These are phyloP conservation scores for Auanema freiburgensis DNA, from an alignment of 2,888 invertebrate species.

Conservation along the genomic window DNA sequence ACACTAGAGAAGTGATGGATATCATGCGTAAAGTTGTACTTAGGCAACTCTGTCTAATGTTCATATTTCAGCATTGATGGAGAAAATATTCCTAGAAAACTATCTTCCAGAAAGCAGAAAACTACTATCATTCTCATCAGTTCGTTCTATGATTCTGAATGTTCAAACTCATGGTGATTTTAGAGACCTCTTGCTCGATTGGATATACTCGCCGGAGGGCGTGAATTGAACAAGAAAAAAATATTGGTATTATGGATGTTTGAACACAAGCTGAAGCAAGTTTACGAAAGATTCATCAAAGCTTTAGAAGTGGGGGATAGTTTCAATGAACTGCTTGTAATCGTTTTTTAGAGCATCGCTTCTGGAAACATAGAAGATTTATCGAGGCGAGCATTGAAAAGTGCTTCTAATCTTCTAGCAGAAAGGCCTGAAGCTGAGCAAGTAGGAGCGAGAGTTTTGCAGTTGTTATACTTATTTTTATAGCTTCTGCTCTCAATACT, in stretches of 20 bases:
- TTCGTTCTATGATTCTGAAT: too few relatives aligned
- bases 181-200: constrained; percentile 66
- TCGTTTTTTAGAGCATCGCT: constrained; percentile 64
- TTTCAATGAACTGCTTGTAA: background rate
- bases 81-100: constrained; percentile 78
- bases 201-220: constrained; percentile 70
- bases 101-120: constrained; percentile 72
- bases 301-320: constrained; percentile 71
- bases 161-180: constrained; percentile 26
- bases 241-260: constrained; percentile 76
- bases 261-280: constrained; percentile 83
- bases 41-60: too few relatives aligned
- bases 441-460: constrained; percentile 68
- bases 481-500: constrained; percentile 75
- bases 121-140: constrained; percentile 70
- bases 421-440: constrained; percentile 84
- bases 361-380: constrained; percentile 80
- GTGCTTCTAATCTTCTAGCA: constrained; percentile 76
- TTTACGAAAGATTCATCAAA: constrained; percentile 76
- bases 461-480: constrained; percentile 9
- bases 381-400: constrained; percentile 78
- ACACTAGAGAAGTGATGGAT: constrained; percentile 71
- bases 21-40: constrained; percentile 75
- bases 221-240: constrained; percentile 68
- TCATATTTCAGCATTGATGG: constrained; percentile 78